Conservation (phyloP, 23 tunicate genomes). For the Halocynthia roretzi region DNA sequence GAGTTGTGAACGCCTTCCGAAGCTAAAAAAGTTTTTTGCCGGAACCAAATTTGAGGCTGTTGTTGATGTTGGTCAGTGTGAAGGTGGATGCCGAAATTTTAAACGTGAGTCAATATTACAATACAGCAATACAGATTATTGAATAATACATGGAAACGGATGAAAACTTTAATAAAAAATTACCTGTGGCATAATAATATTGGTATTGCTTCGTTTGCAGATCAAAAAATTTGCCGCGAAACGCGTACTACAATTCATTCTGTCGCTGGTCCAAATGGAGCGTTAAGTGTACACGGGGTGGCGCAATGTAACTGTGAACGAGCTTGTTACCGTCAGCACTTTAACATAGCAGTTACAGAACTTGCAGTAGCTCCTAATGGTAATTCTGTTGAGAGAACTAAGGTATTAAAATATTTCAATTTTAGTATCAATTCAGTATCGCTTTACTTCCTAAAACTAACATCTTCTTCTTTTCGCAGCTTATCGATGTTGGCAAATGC, state of each 20-base stretch:
- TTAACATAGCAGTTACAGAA: slow-evolving; percentile 68
- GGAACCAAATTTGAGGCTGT: slow-evolving; percentile 62
- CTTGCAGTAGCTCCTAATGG: neutral
- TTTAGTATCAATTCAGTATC: too few relatives aligned
- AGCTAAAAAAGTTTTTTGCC: slow-evolving; percentile 45
- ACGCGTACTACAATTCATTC: slow-evolving; percentile 30
- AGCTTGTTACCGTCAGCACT: slow-evolving; percentile 71
- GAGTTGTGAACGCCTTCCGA: slow-evolving; percentile 57
- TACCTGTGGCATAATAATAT: neutral
- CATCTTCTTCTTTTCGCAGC: slow-evolving; percentile 17
- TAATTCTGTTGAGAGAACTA: slow-evolving; percentile 9
- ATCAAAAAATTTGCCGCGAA: slow-evolving; percentile 39
- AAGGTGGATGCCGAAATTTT: slow-evolving; percentile 48
- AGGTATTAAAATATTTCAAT: slow-evolving; percentile 10
- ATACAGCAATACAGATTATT: neutral
- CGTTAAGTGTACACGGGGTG: slow-evolving; percentile 29
- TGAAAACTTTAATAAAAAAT: neutral
- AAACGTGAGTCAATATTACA: slow-evolving; percentile 19
- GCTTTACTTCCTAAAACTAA: too few relatives aligned
- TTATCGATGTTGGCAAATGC: slow-evolving; percentile 68
- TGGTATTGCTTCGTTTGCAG: slow-evolving; percentile 12
- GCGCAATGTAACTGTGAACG: slow-evolving; percentile 56
- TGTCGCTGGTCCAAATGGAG: slow-evolving; percentile 63
- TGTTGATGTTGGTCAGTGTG: slow-evolving; percentile 67
- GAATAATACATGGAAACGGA: neutral